Evolutionary conservation across 1,140 invertebrate genomes (phyloP), one percentile per base, ranked within the genome.

Genomic region (Pogonus chalceus): DNA sequence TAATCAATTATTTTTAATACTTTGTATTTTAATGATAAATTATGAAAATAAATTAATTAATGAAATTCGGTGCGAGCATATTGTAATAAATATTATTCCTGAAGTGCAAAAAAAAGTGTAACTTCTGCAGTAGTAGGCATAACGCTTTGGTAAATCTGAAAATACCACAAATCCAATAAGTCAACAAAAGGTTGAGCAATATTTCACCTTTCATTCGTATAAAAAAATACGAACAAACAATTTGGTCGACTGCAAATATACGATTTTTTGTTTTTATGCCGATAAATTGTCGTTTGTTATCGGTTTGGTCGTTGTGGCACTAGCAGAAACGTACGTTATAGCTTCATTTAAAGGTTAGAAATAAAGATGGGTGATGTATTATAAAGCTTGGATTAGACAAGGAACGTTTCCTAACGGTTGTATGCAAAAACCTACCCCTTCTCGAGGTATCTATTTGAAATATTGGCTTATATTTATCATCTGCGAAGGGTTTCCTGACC

Each of bases 391-490:
- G n/a, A n/a, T 9, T 7, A 9, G 9, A 43, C 37, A 43, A 4
- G 37, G 26, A 14, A 31, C 18, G 37, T 9, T 43, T 18, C 37
- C 18, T 43, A 43, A 43, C 37, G 37, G 37, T 12, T 22, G 23
- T 51, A 58, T 56, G 58, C 55, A 60, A 57, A 60, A 59, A 57
- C 51, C 26, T 23, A 54, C 56, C 56, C 37, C 53, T 55, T 43
- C 49, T 22, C 22, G 56, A 59, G 55, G 55, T 56, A 57, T 60
- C 58, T 60, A 57, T 55, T 49, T 60, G 56, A 60, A 60, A 60
- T 60, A 60, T 60, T 58, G 54, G 53, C 39, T 55, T 58, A 51
- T 60, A 60, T 60, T 60, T 60, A 60, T 60, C 58, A 60, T 55
- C 53, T 48, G 56, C 46, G 37, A 56, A 59, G 58, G 55, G 51